A percentile compares a stretch with the other conserved stretches of the same genome.
Evolutionary conservation across 2,888 invertebrate genomes (phyloP).

Genomic region (Tetheella fluctuosa): DNA sequence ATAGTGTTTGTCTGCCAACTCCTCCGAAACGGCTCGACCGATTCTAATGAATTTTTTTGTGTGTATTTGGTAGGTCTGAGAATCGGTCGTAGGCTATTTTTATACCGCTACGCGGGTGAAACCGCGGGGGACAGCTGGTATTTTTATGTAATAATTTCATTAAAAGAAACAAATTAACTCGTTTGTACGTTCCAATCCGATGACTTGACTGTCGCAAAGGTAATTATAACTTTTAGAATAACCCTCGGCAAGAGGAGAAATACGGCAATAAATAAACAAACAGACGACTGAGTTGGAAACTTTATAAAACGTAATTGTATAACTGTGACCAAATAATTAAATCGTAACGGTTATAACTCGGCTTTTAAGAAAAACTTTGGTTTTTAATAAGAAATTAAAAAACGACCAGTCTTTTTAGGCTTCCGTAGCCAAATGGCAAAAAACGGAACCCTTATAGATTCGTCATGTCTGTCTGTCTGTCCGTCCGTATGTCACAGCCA

Average conservation of each 20-base stretch:
- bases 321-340: constrained; percentile 28
- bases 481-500: too few species aligned
- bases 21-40: too few species aligned
- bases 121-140: too few species aligned
- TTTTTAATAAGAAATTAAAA: not conserved
- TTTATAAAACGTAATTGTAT: constrained; percentile 39
- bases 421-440: too few species aligned
- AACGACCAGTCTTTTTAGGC: too few species aligned
- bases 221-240: constrained; percentile 48
- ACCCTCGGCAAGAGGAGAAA: constrained; percentile 33
- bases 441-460: too few species aligned
- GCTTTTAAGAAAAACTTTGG: constrained; percentile 24
- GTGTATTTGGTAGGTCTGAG: too few species aligned
- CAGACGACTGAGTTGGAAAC: constrained; percentile 28
- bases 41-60: too few species aligned
- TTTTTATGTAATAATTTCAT: constrained; percentile 14
- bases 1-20: too few species aligned
- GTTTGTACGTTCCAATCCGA: constrained; percentile 22
- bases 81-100: too few species aligned
- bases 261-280: constrained; percentile 44
- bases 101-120: too few species aligned
- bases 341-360: constrained; percentile 20
- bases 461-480: too few species aligned
- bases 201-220: constrained; percentile 35
- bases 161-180: not conserved